Conservation (phyloP, 2,797 vertebrate species). For the Eulemur rubriventer region DNA sequence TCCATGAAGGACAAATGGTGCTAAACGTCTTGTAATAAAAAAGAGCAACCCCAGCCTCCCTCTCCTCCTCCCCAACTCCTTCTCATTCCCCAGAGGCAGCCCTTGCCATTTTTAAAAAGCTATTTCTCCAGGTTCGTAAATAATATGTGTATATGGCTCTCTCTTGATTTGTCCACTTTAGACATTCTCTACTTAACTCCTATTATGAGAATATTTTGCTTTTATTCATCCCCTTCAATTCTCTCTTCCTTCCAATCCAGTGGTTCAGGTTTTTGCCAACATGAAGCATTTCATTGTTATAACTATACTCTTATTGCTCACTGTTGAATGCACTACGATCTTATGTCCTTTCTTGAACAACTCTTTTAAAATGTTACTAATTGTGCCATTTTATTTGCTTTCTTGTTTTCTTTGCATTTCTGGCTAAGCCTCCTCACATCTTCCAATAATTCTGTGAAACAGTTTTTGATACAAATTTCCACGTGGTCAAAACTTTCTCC, state of each 20-base stretch:
- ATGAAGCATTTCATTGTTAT: neutral
- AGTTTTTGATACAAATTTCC: neutral
- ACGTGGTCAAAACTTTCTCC: neutral
- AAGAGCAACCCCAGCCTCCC: neutral
- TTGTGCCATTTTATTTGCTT: neutral
- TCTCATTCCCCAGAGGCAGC: neutral
- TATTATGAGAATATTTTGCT: neutral
- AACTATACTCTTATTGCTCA: neutral
- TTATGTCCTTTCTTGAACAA: neutral
- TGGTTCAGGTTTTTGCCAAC: neutral
- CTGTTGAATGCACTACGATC: neutral
- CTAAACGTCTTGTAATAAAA: neutral
- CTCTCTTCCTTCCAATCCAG: neutral
- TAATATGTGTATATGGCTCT: neutral
- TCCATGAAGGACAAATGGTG: neutral
- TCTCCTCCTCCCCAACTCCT: neutral
- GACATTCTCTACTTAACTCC: neutral
- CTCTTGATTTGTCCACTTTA: neutral
- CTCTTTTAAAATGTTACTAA: neutral
- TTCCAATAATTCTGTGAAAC: neutral
- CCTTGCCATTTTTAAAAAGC: neutral
- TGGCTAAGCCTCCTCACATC: neutral
- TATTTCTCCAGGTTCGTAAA: constrained; percentile 44
- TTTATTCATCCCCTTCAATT: neutral
- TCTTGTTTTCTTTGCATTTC: constrained; percentile 6